Evolutionary conservation across 2,888 invertebrate species (phyloP).

Genomic region (Lumbricus terrestris): DNA sequence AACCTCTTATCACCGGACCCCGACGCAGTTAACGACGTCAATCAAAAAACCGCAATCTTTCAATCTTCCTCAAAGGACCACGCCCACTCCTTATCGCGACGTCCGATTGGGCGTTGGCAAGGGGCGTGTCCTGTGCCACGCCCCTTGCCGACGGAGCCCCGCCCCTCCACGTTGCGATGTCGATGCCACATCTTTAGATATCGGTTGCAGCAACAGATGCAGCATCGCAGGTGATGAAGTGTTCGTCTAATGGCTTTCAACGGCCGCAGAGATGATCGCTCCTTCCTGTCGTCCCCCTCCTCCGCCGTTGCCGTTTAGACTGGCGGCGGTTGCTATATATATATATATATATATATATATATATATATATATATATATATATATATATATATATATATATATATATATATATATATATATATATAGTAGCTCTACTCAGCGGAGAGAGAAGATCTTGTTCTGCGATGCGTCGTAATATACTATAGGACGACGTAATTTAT

Average conservation of each 20-base stretch:
- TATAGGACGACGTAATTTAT: too few species aligned
- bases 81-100: neutral
- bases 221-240: conserved; percentile 3
- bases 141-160: neutral
- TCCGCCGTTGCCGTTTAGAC: neutral
- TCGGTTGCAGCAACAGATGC: conserved; percentile 3
- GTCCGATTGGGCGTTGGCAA: conserved; percentile 3
- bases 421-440: too few species aligned
- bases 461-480: too few species aligned
- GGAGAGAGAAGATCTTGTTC: too few species aligned
- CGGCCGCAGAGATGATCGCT: neutral
- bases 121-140: neutral
- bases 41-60: conserved; percentile 3
- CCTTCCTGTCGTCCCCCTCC: neutral
- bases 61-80: neutral
- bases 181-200: neutral
- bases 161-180: neutral
- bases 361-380: too few species aligned
- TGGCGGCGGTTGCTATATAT: neutral
- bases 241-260: neutral
- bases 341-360: too few species aligned
- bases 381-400: too few species aligned
- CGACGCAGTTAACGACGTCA: neutral
- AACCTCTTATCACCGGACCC: neutral
- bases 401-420: too few species aligned